Evolutionary conservation across 1,140 invertebrate species (phyloP).

Genomic region (Megathymus violae): DNA sequence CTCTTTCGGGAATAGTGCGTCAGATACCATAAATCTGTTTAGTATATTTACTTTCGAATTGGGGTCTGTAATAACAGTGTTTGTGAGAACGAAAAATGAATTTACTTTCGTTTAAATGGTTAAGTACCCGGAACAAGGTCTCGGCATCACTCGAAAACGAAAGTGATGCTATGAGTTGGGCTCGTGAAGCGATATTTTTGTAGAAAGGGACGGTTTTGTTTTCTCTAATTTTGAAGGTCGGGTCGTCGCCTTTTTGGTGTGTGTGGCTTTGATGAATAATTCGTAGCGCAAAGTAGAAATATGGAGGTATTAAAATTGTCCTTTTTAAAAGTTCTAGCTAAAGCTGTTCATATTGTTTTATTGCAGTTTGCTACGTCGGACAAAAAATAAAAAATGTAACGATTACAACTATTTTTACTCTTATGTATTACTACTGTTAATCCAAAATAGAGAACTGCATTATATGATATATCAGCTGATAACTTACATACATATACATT

Average conservation of each 20-base stretch:
- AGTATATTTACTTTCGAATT: conserved; percentile 42
- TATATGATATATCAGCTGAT: no score
- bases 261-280: not conserved
- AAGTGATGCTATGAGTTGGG: conserved; percentile 8
- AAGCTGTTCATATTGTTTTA: no score
- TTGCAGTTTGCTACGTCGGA: no score
- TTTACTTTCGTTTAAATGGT: conserved; percentile 39
- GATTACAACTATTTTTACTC: no score
- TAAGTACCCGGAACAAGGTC: conserved; percentile 26
- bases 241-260: not conserved
- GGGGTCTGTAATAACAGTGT: conserved; percentile 33
- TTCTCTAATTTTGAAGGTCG: not conserved
- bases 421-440: no score
- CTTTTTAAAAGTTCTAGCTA: no score
- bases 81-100: conserved; percentile 37
- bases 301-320: no score
- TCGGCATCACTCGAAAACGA: conserved; percentile 13
- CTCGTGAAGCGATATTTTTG: conserved; percentile 1
- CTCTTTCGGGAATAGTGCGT: not conserved
- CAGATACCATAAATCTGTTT: conserved; percentile 13
- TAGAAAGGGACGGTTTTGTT: not conserved
- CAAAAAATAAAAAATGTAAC: no score
- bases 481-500: no score
- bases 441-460: no score
- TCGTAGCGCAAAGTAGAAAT: no score